These are phyloP conservation scores for Dinomys branickii DNA, from an alignment of 2,113 vertebrate species.

Conservation along the genomic window DNA sequence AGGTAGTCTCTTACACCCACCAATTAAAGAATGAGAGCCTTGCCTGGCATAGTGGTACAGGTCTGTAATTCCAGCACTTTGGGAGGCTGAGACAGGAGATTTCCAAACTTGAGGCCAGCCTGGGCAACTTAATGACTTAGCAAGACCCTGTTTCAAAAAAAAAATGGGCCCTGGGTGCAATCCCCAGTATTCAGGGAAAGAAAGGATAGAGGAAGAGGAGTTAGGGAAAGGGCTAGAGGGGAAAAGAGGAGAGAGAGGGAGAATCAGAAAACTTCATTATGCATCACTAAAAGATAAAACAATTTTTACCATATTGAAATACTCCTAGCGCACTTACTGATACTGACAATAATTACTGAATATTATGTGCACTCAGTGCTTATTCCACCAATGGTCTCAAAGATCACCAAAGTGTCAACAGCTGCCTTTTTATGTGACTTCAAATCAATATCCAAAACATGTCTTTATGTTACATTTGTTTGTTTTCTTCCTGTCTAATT, in stretches of 20 bases:
- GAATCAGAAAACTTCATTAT: background rate
- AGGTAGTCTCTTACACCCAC: background rate
- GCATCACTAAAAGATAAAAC: background rate
- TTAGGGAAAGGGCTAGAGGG: background rate
- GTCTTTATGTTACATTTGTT: background rate
- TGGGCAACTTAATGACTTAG: background rate
- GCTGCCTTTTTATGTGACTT: background rate
- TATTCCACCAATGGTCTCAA: background rate
- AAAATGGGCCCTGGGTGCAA: background rate
- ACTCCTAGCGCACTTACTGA: background rate
- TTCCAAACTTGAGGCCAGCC: background rate
- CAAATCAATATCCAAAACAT: background rate
- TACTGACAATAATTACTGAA: background rate
- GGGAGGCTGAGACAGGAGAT: background rate
- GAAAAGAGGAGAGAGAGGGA: background rate
- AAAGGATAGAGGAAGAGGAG: background rate
- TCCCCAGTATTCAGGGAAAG: background rate
- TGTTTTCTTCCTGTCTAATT: slow-evolving; percentile 12
- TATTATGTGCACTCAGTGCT: background rate
- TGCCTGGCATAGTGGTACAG: background rate
- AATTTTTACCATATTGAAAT: background rate
- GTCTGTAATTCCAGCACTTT: background rate
- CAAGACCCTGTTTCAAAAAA: background rate
- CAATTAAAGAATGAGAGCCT: background rate
- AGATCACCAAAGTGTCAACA: background rate